Evolutionary conservation across 2,113 vertebrate genomes (phyloP).

Genomic region (Scomber scombrus): DNA sequence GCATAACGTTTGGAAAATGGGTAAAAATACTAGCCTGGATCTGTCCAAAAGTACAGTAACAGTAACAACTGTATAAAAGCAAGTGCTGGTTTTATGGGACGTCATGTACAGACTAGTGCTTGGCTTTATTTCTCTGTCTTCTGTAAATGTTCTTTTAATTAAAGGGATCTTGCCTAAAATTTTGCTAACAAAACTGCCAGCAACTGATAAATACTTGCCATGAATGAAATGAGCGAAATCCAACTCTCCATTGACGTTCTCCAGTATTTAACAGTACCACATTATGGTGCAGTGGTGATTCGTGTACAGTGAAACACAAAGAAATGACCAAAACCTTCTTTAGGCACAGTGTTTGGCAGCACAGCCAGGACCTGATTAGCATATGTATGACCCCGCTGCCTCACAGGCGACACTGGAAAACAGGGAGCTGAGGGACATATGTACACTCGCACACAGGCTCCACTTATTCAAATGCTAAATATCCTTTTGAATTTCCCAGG

Average conservation of each 20-base stretch:
- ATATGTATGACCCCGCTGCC: constrained; percentile 80
- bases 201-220: neutral
- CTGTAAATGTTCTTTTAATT: neutral
- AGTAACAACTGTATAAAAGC: no score
- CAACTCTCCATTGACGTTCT: neutral
- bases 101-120: no score
- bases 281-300: neutral
- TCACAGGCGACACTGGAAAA: constrained; percentile 70
- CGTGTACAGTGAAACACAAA: constrained; percentile 58
- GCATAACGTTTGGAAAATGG: neutral
- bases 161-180: neutral
- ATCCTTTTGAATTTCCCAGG: constrained; percentile 75
- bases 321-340: constrained; percentile 40
- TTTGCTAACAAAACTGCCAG: neutral
- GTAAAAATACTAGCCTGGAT: neutral
- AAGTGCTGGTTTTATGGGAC: no score
- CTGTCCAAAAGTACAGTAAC: no score
- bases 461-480: constrained; percentile 81
- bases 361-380: constrained; percentile 74
- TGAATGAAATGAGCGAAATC: neutral
- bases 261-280: neutral
- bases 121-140: no score
- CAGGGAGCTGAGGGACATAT: constrained; percentile 68
- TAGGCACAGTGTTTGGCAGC: constrained; percentile 28
- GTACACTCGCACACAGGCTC: constrained; percentile 73